A percentile compares a stretch with the other conserved stretches of the same genome.
These are phyloP conservation scores for Drosophila aff. DNA, from an alignment of 1,140 invertebrate species.

Conservation along the genomic window DNA sequence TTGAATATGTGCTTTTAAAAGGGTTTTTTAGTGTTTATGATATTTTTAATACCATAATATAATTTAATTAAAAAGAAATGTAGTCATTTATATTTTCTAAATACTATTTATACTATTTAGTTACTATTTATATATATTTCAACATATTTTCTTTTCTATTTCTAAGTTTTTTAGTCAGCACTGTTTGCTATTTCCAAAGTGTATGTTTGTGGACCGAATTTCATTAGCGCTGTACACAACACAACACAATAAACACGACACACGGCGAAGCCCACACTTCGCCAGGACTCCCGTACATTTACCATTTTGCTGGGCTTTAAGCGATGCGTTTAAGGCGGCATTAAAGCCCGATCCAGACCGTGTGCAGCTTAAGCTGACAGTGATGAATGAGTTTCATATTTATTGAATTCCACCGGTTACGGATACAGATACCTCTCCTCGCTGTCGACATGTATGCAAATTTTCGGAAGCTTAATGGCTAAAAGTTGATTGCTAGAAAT, in stretches of 20 bases:
- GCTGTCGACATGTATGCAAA: constrained; percentile 29
- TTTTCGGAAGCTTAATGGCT: constrained; percentile 30
- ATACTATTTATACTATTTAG: too few species aligned
- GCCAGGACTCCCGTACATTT: not conserved
- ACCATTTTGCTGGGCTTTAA: constrained; percentile 45
- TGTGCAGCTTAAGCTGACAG: constrained; percentile 63
- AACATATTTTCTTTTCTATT: too few species aligned
- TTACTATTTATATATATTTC: too few species aligned
- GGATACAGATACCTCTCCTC: constrained; percentile 20
- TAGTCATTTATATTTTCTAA: too few species aligned
- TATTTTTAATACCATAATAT: too few species aligned
- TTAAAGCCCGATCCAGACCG: constrained; percentile 47
- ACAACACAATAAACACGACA: not conserved
- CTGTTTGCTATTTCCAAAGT: not conserved
- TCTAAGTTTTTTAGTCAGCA: not conserved
- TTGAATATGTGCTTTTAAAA: not conserved
- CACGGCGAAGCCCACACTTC: not conserved
- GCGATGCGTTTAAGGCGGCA: constrained; percentile 35
- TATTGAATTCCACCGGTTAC: constrained; percentile 57
- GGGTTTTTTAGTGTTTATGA: not conserved
- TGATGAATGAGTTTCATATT: constrained; percentile 76
- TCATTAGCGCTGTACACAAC: constrained; percentile 30
- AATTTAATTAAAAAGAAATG: too few species aligned
- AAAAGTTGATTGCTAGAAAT: constrained; percentile 13
- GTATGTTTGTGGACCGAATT: constrained; percentile 16